Conservation (phyloP, 2,888 invertebrate species). For the Lagria hirta region DNA sequence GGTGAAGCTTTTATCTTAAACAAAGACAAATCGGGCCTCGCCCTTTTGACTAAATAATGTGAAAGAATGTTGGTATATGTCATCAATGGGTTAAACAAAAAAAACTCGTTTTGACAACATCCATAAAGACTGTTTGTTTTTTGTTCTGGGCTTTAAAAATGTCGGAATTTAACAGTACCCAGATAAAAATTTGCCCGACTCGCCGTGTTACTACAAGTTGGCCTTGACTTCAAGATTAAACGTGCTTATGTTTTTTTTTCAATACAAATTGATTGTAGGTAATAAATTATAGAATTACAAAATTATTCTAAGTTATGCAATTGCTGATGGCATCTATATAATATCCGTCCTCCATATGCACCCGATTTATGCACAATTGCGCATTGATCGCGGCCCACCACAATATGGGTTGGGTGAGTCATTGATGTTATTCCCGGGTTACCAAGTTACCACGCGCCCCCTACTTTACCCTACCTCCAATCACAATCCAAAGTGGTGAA, state of each 20-base stretch:
- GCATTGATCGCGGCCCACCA: conserved; percentile 7
- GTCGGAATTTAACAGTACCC: conserved; percentile 12
- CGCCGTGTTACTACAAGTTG: conserved; percentile 28
- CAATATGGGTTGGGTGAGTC: not conserved
- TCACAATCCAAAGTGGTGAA: conserved; percentile 14
- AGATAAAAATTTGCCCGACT: conserved; percentile 4
- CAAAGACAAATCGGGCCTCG: too few relatives aligned
- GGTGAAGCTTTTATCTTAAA: too few relatives aligned
- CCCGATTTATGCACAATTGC: conserved; percentile 8
- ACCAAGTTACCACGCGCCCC: not conserved
- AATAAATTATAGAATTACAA: too few relatives aligned
- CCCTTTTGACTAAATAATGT: too few relatives aligned
- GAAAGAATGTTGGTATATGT: conserved; percentile 23
- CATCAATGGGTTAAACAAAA: too few relatives aligned
- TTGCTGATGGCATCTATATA: conserved; percentile 17
- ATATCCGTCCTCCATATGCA: conserved; percentile 9
- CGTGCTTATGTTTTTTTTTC: too few relatives aligned
- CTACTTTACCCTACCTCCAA: not conserved
- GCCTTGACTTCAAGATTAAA: conserved; percentile 39
- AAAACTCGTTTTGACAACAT: too few relatives aligned
- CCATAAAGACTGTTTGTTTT: too few relatives aligned
- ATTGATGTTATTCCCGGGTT: not conserved
- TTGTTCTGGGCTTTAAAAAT: conserved; percentile 12
- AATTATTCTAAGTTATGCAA: too few relatives aligned
- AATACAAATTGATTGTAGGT: too few relatives aligned